These are phyloP conservation scores for Disparrhopalites patrizii DNA, from an alignment of 2,888 invertebrate genomes.

Conservation along the genomic window DNA sequence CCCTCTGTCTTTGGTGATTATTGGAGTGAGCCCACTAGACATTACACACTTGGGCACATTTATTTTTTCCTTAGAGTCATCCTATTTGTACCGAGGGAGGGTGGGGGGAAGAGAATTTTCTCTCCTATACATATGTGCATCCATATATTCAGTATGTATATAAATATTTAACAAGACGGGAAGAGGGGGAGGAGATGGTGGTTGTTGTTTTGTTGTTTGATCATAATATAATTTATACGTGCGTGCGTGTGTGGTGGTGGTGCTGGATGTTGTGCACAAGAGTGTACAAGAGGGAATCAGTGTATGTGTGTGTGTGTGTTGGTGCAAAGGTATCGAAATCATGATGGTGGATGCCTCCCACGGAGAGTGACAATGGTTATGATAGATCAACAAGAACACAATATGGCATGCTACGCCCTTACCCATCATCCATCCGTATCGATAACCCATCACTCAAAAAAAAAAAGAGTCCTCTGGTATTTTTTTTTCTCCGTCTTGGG, in stretches of 20 bases:
- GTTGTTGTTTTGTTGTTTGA: too few relatives aligned
- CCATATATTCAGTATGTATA: too few relatives aligned
- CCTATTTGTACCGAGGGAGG: neutral
- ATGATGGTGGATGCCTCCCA: conserved; percentile 38
- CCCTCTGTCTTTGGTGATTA: neutral
- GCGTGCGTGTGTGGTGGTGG: neutral
- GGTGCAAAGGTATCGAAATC: conserved; percentile 32
- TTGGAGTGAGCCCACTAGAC: too few relatives aligned
- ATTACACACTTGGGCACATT: too few relatives aligned
- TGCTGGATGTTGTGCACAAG: too few relatives aligned
- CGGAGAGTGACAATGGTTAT: conserved; percentile 41
- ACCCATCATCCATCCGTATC: conserved; percentile 31
- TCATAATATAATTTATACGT: too few relatives aligned
- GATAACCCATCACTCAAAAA: conserved; percentile 40
- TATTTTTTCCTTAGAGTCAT: neutral
- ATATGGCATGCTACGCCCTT: conserved; percentile 33
- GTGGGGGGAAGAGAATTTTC: too few relatives aligned
- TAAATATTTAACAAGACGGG: too few relatives aligned
- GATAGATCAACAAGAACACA: conserved; percentile 36
- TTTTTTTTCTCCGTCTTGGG: neutral
- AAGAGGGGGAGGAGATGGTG: too few relatives aligned
- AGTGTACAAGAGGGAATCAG: neutral
- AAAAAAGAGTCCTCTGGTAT: conserved; percentile 29
- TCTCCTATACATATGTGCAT: too few relatives aligned
- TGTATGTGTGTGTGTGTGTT: too few relatives aligned